phyloP scores from a whole-genome alignment of 2,888 invertebrate genomes.

The Antheraea yamamai region DNA sequence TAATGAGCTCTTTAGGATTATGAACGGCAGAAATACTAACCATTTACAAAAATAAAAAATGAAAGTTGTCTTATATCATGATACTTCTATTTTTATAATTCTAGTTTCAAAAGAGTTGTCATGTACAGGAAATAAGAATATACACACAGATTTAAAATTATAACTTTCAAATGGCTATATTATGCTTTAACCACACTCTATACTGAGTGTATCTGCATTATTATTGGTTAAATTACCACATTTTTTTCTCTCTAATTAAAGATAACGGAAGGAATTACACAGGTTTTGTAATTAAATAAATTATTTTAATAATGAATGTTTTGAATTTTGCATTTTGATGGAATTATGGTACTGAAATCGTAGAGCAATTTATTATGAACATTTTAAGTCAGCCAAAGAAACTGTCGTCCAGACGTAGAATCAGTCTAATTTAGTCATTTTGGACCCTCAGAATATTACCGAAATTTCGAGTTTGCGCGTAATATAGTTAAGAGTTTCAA shows the following conservation, averaged over 20 bases:
- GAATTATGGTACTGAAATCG: not conserved
- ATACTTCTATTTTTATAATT: not conserved
- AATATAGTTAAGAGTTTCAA: too few species aligned
- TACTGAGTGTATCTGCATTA: not conserved
- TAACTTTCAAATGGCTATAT: not conserved
- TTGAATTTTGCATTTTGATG: not conserved
- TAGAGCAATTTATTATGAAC: not conserved
- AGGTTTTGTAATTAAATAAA: not conserved
- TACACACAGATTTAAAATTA: not conserved
- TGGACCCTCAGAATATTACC: too few species aligned
- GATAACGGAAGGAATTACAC: not conserved
- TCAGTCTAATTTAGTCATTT: too few species aligned
- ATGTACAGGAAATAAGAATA: too few species aligned
- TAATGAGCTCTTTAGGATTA: conserved; percentile 14
- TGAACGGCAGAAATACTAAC: not conserved
- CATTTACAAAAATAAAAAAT: not conserved
- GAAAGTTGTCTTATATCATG: not conserved
- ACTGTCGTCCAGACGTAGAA: too few species aligned
- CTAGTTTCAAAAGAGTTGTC: not conserved
- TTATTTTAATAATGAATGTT: not conserved
- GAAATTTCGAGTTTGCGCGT: too few species aligned
- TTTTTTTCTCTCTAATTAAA: too few species aligned
- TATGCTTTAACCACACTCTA: not conserved
- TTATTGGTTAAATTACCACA: too few species aligned
- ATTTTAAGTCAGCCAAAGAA: not conserved